Conservation (phyloP, 2,888 invertebrate species). For the Drosophila rubida region DNA sequence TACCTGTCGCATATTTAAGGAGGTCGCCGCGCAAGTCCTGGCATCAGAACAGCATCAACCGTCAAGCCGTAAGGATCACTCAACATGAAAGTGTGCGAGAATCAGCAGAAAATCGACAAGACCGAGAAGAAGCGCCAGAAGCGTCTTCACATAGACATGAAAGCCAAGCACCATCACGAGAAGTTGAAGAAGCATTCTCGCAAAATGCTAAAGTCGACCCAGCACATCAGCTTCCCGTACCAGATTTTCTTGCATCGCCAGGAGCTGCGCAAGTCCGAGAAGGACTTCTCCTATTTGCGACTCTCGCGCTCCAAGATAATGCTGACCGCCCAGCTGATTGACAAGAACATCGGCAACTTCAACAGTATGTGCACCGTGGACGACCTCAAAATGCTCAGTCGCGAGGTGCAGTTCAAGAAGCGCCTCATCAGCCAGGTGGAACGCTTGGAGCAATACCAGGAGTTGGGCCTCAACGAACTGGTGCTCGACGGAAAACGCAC, state of each 20-base stretch:
- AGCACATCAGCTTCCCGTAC: constrained; percentile 43
- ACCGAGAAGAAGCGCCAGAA: constrained; percentile 41
- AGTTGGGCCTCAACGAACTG: constrained; percentile 60
- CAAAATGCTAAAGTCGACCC: constrained; percentile 4
- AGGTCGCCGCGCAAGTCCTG: background rate
- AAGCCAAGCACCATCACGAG: constrained; percentile 32
- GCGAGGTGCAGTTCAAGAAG: constrained; percentile 73
- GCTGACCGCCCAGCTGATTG: constrained; percentile 67
- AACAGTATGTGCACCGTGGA: constrained; percentile 50
- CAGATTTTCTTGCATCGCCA: constrained; percentile 67
- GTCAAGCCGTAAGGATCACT: constrained; percentile 9
- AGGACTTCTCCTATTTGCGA: constrained; percentile 63
- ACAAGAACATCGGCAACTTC: constrained; percentile 51
- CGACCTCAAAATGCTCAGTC: constrained; percentile 68
- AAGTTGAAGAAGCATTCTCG: constrained; percentile 35
- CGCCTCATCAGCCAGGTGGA: constrained; percentile 65
- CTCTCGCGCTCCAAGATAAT: constrained; percentile 66
- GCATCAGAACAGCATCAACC: constrained; percentile 14
- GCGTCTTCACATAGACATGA: constrained; percentile 22
- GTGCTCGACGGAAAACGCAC: constrained; percentile 64
- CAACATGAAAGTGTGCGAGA: constrained; percentile 34
- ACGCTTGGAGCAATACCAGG: constrained; percentile 63
- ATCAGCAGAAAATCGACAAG: constrained; percentile 15
- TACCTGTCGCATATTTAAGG: constrained; percentile 62
- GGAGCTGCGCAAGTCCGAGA: constrained; percentile 57